Percentiles rank a stretch among this genome's conserved stretches.
phyloP scores from a whole-genome alignment of 2,113 vertebrate species.

The Vulpes ferrilata region DNA sequence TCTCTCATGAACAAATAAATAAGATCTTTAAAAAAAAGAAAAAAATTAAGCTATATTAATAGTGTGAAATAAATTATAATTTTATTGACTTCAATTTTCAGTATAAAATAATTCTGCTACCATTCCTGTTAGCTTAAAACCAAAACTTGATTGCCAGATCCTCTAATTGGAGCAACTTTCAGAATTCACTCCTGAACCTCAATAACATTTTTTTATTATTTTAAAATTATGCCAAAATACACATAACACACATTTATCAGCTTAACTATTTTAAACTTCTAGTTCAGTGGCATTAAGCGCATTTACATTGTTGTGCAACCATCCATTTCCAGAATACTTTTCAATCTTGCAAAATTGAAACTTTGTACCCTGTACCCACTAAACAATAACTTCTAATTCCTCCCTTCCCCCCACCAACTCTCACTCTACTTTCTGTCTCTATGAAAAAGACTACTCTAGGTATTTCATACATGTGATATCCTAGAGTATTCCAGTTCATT shows the following conservation, averaged over 20 bases:
- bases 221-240: background rate
- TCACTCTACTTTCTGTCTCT: background rate
- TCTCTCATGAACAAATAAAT: too few relatives aligned
- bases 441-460: background rate
- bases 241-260: background rate
- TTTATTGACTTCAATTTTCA: background rate
- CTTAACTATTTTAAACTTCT: background rate
- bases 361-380: slow-evolving; percentile 10
- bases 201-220: slow-evolving; percentile 1
- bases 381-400: background rate
- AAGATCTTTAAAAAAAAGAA: too few relatives aligned
- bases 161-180: background rate
- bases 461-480: background rate
- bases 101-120: background rate
- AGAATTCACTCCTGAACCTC: background rate
- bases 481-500: background rate
- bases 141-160: background rate
- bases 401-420: background rate
- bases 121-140: background rate
- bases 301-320: background rate
- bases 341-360: slow-evolving; percentile 39
- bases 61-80: background rate
- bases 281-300: background rate
- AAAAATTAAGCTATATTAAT: background rate
- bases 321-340: background rate